Percentiles rank a stretch among this genome's conserved stretches.
These are phyloP conservation scores for Paracentrotus lividus DNA, from an alignment of 53 echinoderm and acorn worm genomes.

Conservation along the genomic window DNA sequence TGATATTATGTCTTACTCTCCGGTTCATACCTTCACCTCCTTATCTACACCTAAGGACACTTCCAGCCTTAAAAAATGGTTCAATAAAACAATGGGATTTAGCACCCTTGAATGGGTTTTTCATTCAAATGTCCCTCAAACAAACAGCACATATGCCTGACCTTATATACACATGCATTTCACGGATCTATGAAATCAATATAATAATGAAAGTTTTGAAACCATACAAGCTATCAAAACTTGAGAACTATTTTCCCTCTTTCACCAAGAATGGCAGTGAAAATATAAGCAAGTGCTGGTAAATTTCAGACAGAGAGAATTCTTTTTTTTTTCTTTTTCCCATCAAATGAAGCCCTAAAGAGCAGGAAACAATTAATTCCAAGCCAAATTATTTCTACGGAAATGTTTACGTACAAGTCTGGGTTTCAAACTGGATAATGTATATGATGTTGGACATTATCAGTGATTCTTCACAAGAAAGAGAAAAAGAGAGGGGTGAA, in stretches of 20 bases:
- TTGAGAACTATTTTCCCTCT: neutral
- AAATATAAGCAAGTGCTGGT: neutral
- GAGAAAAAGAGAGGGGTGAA: neutral
- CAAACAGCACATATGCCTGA: neutral
- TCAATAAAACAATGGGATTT: conserved; percentile 55
- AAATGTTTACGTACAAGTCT: conserved; percentile 41
- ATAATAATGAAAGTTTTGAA: neutral
- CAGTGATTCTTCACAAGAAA: neutral
- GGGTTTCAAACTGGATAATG: neutral
- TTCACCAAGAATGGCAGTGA: neutral
- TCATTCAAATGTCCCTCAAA: conserved; percentile 18
- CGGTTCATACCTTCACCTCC: neutral
- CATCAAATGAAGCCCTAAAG: neutral
- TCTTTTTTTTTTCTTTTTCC: neutral
- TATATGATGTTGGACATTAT: neutral
- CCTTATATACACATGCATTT: neutral
- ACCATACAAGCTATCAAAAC: neutral
- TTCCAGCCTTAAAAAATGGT: conserved; percentile 2
- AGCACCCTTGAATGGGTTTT: conserved; percentile 22
- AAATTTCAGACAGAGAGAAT: conserved; percentile 1
- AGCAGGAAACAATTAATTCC: conserved; percentile 39
- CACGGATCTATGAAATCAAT: conserved; percentile 7
- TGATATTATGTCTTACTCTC: neutral
- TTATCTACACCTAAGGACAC: neutral
- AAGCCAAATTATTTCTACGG: neutral